Conservation (phyloP, 2,797 vertebrate species). For the Rallus crepitans region DNA sequence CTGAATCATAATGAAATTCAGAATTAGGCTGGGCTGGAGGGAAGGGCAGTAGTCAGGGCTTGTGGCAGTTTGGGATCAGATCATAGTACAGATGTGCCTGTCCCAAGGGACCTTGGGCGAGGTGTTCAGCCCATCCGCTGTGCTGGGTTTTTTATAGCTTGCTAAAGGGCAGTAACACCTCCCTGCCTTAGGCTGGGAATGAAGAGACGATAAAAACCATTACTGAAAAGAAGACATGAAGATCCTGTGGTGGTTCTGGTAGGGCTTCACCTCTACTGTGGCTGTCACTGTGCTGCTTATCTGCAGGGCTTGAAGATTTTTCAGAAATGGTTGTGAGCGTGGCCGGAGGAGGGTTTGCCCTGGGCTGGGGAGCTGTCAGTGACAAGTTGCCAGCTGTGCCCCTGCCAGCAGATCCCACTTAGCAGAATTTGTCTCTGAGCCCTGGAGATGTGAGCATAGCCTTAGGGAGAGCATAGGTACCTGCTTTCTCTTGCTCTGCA, state of each 20-base stretch:
- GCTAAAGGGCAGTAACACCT: not conserved
- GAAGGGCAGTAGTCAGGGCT: not conserved
- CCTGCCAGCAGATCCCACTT: not conserved
- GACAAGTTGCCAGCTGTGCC: not conserved
- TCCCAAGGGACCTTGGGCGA: not conserved
- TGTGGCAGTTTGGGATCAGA: slow-evolving; percentile 12
- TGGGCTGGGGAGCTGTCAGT: not conserved
- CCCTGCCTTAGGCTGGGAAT: not conserved
- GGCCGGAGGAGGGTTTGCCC: not conserved
- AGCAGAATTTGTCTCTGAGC: not conserved
- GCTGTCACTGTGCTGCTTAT: not conserved
- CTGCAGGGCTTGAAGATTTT: not conserved
- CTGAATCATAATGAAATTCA: slow-evolving; percentile 39
- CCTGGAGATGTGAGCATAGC: not conserved
- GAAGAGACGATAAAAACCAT: not conserved
- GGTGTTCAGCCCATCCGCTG: not conserved
- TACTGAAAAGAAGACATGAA: not conserved
- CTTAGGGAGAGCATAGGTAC: not conserved
- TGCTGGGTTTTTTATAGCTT: not conserved
- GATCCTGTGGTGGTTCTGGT: not conserved
- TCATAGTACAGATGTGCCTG: not conserved
- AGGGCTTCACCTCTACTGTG: not conserved
- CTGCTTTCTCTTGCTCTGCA: not conserved
- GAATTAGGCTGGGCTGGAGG: slow-evolving; percentile 38
- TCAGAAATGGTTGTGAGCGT: not conserved